These are phyloP conservation scores for Ganaspis sp. DNA, from an alignment of 1,140 invertebrate species.

Conservation along the genomic window DNA sequence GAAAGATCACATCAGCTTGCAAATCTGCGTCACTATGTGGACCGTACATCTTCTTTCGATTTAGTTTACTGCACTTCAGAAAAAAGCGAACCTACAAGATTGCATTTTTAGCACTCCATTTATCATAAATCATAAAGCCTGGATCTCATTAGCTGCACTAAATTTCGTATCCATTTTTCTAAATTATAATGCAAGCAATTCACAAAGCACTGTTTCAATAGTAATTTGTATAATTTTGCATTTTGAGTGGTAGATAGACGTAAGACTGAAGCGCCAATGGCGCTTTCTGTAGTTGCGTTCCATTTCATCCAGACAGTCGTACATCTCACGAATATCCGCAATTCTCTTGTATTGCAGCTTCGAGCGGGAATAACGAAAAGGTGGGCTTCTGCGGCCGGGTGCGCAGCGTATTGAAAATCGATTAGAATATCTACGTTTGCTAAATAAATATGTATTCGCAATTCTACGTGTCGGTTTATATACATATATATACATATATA, in stretches of 20 bases:
- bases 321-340: not conserved
- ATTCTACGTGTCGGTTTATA: conserved; percentile 19
- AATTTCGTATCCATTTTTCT: not conserved
- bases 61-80: too few species aligned
- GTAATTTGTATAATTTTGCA: conserved; percentile 21
- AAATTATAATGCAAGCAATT: conserved; percentile 10
- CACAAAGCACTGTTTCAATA: not conserved
- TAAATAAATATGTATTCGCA: conserved; percentile 53
- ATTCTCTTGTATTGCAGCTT: not conserved
- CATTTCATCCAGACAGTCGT: not conserved
- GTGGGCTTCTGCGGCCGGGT: not conserved
- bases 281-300: conserved; percentile 1
- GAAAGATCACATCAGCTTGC: too few species aligned
- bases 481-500: not conserved
- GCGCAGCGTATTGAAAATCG: conserved; percentile 55
- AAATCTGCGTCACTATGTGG: too few species aligned
- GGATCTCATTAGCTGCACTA: too few species aligned
- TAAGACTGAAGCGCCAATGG: conserved; percentile 1
- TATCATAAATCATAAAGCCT: not conserved
- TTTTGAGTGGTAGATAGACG: not conserved
- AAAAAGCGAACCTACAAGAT: too few species aligned
- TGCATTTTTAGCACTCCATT: too few species aligned
- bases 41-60: too few species aligned
- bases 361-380: conserved; percentile 12
- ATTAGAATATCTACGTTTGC: conserved; percentile 52